phyloP scores from a whole-genome alignment of 2,113 vertebrate species.

The Trichomycterus rosablanca region DNA sequence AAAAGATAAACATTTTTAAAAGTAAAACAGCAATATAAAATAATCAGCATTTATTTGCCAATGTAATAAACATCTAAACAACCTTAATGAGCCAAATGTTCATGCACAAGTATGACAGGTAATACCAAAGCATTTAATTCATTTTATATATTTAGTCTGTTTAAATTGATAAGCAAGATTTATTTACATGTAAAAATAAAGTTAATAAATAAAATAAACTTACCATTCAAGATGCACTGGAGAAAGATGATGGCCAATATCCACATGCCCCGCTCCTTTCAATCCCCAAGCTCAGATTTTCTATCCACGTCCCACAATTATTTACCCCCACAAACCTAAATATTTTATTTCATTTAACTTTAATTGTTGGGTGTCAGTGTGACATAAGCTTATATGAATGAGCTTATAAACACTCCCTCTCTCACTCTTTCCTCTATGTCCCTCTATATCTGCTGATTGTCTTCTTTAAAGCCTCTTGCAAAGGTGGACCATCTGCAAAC shows the following conservation, averaged over 20 bases:
- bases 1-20: no score
- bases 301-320: constrained; percentile 62
- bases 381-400: constrained; percentile 15
- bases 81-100: no score
- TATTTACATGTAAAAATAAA: no score
- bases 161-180: no score
- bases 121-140: no score
- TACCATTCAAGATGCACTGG: constrained; percentile 96
- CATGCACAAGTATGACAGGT: no score
- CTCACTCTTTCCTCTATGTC: constrained; percentile 11
- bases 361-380: constrained; percentile 14
- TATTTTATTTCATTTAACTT: constrained; percentile 26
- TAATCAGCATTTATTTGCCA: no score
- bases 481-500: constrained; percentile 57
- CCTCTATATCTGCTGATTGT: constrained; percentile 56
- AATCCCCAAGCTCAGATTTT: constrained; percentile 74
- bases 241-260: constrained; percentile 91
- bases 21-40: no score
- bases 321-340: constrained; percentile 32
- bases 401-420: constrained; percentile 23
- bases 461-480: constrained; percentile 56
- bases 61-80: no score
- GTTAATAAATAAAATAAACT: constrained; percentile 60
- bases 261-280: constrained; percentile 91
- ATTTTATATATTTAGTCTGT: no score